Conservation (phyloP, 2,113 vertebrate species). For the Hucho hucho region DNA sequence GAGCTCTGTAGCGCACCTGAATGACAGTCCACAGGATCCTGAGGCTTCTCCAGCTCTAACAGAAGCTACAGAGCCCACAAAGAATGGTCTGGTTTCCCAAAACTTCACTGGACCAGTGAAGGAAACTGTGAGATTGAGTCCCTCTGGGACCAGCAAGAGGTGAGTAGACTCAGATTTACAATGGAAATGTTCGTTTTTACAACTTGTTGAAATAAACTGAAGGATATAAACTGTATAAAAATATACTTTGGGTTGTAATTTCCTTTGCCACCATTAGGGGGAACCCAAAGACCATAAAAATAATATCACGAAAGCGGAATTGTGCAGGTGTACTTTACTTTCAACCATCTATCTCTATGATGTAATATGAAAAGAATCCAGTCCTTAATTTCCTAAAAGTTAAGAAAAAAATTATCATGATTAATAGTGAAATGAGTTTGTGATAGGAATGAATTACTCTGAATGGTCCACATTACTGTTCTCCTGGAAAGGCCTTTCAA, state of each 20-base stretch:
- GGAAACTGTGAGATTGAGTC: constrained; percentile 30
- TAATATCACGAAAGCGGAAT: background rate
- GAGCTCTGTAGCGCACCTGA: background rate
- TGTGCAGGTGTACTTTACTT: background rate
- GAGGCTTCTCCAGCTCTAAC: constrained; percentile 30
- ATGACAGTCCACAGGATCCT: constrained; percentile 6
- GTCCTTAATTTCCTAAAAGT: background rate
- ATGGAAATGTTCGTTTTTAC: too few species aligned
- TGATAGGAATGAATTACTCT: too few species aligned
- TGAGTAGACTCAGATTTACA: constrained; percentile 33
- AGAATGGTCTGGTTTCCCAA: constrained; percentile 15
- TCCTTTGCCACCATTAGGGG: constrained; percentile 52
- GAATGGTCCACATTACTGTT: too few species aligned
- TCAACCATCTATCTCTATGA: too few species aligned
- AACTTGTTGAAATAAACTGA: too few species aligned
- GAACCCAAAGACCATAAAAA: constrained; percentile 12
- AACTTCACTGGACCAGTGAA: constrained; percentile 2
- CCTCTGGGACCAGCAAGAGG: constrained; percentile 40
- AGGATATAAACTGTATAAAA: too few species aligned
- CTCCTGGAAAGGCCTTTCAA: too few species aligned
- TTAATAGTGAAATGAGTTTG: too few species aligned
- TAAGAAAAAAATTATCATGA: too few species aligned
- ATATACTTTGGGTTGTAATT: constrained; percentile 7
- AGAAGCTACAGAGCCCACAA: constrained; percentile 20
- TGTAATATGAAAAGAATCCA: background rate